Base-by-base conservation (phyloP, 2,888 invertebrate genomes). In the Latrodectus elegans region DNA sequence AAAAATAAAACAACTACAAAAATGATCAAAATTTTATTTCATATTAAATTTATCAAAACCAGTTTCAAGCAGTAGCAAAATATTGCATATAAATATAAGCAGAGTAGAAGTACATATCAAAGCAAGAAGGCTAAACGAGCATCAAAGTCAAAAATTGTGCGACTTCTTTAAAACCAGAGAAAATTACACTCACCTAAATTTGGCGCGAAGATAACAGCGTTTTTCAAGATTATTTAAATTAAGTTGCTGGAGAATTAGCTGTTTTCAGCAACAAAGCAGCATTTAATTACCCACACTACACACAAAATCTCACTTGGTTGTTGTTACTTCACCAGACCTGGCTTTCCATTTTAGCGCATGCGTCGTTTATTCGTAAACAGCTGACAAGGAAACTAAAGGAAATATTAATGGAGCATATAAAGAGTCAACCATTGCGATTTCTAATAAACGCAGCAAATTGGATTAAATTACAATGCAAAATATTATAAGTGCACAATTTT, bases 91-190 rank as follows among this genome's bases (percentile, higher is more conserved):
- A 78, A 78, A 76, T 38, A 38, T 4, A 38, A 84, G 52, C 74
- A 75, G 80, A 80, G 85, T 85, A 85, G 79, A 74, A 78, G 75
- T 85, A 80, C 79, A 73, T 26, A 60, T 85, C 79, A 85, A 79
- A 85, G 80, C 74, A 74, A 85, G 74, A 85, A 74, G 75, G 64
- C 75, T 65, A 55, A 65, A 68, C 38, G 38, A 52, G 22, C 17
- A 83, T 71, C 60, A 82, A 26, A 53, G 52, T 74, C 22, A 67
- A 52, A 15, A 73, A 65, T n/a, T 26, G 38, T 6, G n/a, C 52
- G 51, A 80, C 60, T 12, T 68, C 67, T 78, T 10, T 17, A 78
- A 53, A 11, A 53, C 22, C 65, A n/a, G 10, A 67, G 11, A 12
- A 67, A 38, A 17, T 22, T 22, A 4, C n/a, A 81, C 81, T 74